A percentile compares a stretch with the other conserved stretches of the same genome.
Conservation (phyloP, 92 coral and sea anemone genomes). For the Paragorgia papillata region DNA sequence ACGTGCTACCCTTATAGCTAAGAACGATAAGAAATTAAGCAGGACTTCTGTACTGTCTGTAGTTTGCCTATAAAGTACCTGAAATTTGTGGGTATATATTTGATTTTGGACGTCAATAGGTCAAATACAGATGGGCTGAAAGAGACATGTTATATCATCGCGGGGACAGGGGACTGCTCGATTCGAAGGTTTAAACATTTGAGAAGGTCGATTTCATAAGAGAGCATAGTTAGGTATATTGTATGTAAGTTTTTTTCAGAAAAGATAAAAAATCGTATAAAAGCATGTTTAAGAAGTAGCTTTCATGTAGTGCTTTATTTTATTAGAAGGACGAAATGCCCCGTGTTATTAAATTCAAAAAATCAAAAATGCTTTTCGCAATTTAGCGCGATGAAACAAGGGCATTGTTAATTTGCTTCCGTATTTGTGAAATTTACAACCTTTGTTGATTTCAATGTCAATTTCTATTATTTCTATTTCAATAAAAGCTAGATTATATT, state of each 20-base stretch:
- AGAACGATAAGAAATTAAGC: neutral
- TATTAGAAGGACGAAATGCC: too few species aligned
- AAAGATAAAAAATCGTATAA: neutral
- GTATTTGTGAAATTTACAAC: constrained; percentile 20
- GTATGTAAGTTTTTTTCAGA: neutral
- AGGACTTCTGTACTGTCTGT: constrained; percentile 12
- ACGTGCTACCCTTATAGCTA: neutral
- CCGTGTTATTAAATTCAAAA: neutral
- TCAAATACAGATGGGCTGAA: neutral
- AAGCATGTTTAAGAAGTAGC: neutral
- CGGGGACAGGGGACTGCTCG: neutral
- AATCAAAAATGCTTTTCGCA: neutral
- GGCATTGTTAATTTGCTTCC: constrained; percentile 14
- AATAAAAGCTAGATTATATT: constrained; percentile 8
- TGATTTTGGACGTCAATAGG: constrained; percentile 14
- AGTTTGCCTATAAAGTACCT: constrained; percentile 19
- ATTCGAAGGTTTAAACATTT: neutral
- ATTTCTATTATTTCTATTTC: constrained; percentile 14
- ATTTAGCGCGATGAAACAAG: neutral
- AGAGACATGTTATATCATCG: too few species aligned
- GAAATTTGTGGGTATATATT: constrained; percentile 32
- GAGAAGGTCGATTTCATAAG: neutral
- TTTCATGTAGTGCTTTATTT: neutral
- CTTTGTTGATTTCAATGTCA: constrained; percentile 29
- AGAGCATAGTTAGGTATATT: constrained; percentile 4